Evolutionary conservation across 2,888 invertebrate species (phyloP).

Genomic region (Neoscelio sp.): DNA sequence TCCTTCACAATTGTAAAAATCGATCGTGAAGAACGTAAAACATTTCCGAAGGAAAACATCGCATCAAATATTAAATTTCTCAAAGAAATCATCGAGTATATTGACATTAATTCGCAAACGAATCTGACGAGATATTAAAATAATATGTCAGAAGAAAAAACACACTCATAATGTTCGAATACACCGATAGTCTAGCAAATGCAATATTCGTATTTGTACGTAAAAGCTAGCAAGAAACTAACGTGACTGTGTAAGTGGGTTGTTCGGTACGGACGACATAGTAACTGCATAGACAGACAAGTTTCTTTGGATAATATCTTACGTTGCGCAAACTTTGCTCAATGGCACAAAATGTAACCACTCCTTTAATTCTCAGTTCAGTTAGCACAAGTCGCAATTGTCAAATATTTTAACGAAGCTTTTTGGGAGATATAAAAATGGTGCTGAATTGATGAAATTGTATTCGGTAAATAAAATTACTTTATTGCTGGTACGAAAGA

Average conservation of each 20-base stretch:
- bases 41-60: constrained; percentile 6
- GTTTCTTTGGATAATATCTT: constrained; percentile 65
- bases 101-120: constrained; percentile 44
- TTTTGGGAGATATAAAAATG: too few relatives aligned
- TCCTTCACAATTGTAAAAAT: too few relatives aligned
- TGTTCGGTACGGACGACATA: constrained; percentile 51
- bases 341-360: constrained; percentile 50
- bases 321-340: constrained; percentile 59
- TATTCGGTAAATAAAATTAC: too few relatives aligned
- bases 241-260: constrained; percentile 58
- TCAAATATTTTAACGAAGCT: constrained; percentile 33
- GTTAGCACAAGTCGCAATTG: constrained; percentile 33
- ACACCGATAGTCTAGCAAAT: constrained; percentile 1
- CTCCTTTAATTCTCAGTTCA: constrained; percentile 43
- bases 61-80: constrained; percentile 21
- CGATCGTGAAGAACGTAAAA: too few relatives aligned
- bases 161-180: constrained; percentile 21
- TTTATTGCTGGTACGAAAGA: too few relatives aligned
- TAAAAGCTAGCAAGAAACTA: constrained; percentile 59
- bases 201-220: constrained; percentile 51
- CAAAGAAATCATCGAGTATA: constrained; percentile 32
- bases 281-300: constrained; percentile 63
- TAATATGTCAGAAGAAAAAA: constrained; percentile 18
- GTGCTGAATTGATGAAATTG: too few relatives aligned
- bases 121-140: constrained; percentile 38